Conservation (phyloP, 1,140 invertebrate species). For the Aricia agestis region DNA sequence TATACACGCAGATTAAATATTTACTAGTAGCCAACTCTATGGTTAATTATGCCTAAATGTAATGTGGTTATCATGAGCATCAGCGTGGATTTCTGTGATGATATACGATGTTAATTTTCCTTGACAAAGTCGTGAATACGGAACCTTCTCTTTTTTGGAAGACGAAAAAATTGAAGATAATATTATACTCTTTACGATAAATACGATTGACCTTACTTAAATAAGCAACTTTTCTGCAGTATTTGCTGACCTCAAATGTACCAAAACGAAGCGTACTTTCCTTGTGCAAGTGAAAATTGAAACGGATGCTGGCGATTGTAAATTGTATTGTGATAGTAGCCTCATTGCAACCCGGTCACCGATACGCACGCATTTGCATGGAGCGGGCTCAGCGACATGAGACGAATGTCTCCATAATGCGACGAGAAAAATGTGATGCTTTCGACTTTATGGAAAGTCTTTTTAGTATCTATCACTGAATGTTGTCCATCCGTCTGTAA, state of each 20-base stretch:
- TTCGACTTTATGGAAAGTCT: background rate
- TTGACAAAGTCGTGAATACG: too few relatives aligned
- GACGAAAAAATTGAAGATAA: too few relatives aligned
- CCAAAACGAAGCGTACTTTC: background rate
- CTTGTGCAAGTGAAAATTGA: background rate
- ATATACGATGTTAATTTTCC: too few relatives aligned
- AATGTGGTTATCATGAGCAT: background rate
- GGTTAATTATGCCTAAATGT: constrained; percentile 4
- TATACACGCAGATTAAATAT: constrained; percentile 7
- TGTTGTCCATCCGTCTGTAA: too few relatives aligned
- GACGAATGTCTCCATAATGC: constrained; percentile 1
- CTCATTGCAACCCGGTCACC: constrained; percentile 67
- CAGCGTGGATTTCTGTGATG: too few relatives aligned
- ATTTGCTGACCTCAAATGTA: background rate
- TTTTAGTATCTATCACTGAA: too few relatives aligned
- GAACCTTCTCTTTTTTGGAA: too few relatives aligned
- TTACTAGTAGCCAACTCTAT: constrained; percentile 3
- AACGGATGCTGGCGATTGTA: constrained; percentile 2
- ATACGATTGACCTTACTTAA: background rate
- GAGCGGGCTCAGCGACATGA: constrained; percentile 43
- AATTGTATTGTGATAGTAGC: constrained; percentile 40
- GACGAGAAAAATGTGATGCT: too few relatives aligned
- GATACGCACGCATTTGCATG: constrained; percentile 64
- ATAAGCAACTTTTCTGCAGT: background rate
- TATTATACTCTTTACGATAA: too few relatives aligned